Evolutionary conservation across 2,797 vertebrate species (phyloP).

Genomic region (Syngnathus acus): DNA sequence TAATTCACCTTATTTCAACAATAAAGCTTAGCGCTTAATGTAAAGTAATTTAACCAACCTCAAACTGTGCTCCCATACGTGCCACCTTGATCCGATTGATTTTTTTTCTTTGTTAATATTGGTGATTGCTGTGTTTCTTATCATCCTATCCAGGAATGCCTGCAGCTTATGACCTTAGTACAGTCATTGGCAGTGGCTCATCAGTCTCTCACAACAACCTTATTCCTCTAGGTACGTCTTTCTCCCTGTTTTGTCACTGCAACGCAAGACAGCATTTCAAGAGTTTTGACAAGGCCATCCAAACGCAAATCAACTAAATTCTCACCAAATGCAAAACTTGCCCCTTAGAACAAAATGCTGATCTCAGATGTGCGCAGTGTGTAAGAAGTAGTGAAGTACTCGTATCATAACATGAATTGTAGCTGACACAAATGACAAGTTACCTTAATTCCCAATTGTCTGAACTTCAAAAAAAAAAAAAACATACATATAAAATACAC

Average conservation of each 20-base stretch:
- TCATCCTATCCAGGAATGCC: conserved; percentile 79
- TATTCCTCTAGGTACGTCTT: conserved; percentile 84
- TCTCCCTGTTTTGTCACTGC: conserved; percentile 7
- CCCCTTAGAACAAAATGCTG: background rate
- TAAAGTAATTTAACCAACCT: too few relatives aligned
- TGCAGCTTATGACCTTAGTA: conserved; percentile 90
- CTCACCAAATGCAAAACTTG: background rate
- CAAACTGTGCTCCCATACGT: background rate
- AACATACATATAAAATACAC: too few relatives aligned
- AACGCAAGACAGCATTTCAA: background rate
- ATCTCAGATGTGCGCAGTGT: background rate
- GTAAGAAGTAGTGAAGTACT: background rate
- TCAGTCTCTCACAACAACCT: conserved; percentile 91
- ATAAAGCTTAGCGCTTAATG: too few relatives aligned
- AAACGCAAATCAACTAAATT: background rate
- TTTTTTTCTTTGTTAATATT: conserved; percentile 1
- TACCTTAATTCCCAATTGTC: too few relatives aligned
- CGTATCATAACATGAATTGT: too few relatives aligned
- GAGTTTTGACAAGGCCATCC: background rate
- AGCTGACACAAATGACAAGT: too few relatives aligned
- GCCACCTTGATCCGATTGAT: background rate
- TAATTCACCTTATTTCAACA: too few relatives aligned
- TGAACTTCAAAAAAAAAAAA: too few relatives aligned
- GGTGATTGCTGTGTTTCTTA: conserved; percentile 7
- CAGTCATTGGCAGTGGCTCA: conserved; percentile 82